These are phyloP conservation scores for Odontamblyopus rebecca DNA, from an alignment of 2,797 vertebrate genomes.

Conservation along the genomic window DNA sequence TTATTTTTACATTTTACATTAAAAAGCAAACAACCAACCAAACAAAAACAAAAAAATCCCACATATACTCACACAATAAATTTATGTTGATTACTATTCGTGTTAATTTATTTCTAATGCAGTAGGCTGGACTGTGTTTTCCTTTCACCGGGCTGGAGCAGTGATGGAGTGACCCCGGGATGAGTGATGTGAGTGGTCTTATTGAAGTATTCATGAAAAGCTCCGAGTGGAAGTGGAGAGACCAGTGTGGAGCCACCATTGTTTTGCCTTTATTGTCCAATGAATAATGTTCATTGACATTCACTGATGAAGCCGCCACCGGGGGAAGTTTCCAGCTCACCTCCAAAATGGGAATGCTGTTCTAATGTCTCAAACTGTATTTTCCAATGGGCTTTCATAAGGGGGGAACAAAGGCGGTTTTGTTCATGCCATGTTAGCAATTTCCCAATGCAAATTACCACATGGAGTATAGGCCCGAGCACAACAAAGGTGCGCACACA, in stretches of 20 bases:
- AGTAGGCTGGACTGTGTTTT: not conserved
- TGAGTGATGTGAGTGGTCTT: conserved; percentile 34
- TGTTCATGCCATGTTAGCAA: conserved; percentile 5
- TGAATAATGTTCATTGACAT: conserved; percentile 5
- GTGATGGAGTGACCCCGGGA: conserved; percentile 12
- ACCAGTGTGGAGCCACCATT: conserved; percentile 20
- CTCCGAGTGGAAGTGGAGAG: conserved; percentile 28
- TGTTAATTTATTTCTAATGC: no score
- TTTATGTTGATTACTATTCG: no score
- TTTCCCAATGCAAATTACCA: conserved; percentile 5
- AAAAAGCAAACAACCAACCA: no score
- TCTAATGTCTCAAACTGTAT: not conserved
- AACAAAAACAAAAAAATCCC: no score
- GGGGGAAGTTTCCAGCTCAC: not conserved
- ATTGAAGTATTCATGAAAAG: conserved; percentile 56
- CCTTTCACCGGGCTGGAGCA: conserved; percentile 25
- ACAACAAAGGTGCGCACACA: not conserved
- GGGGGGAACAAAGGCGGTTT: not conserved
- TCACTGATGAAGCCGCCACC: conserved; percentile 4
- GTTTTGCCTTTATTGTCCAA: conserved; percentile 12
- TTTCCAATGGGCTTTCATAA: not conserved
- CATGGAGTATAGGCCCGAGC: not conserved
- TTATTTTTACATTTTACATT: no score
- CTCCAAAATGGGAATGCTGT: not conserved
- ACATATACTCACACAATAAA: no score